phyloP scores from a whole-genome alignment of 2,888 invertebrate species.

The Xanthia icteritia region DNA sequence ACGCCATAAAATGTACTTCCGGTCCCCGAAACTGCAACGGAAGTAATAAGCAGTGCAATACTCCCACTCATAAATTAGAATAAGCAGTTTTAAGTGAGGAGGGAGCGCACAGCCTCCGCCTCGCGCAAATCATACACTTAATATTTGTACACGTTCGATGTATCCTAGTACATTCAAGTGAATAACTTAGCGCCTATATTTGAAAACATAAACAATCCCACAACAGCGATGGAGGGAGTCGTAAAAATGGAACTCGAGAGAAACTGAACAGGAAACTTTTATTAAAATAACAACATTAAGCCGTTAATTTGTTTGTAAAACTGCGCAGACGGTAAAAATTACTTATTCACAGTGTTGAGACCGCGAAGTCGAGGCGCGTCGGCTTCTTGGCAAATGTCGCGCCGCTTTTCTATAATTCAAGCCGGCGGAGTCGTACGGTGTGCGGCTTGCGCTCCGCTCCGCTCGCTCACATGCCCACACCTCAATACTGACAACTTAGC shows the following conservation, averaged over 20 bases:
- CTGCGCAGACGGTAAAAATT: constrained; percentile 89
- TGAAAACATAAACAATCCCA: constrained; percentile 83
- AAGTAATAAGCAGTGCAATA: constrained; percentile 89
- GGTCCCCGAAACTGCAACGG: constrained; percentile 87
- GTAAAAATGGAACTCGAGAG: constrained; percentile 85
- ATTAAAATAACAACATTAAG: constrained; percentile 89
- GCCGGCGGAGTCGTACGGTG: constrained; percentile 63
- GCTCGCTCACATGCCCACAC: constrained; percentile 33
- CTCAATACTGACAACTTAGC: constrained; percentile 40
- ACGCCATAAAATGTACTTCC: constrained; percentile 88
- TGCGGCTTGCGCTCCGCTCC: constrained; percentile 22
- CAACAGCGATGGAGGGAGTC: constrained; percentile 81
- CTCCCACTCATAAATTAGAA: constrained; percentile 87
- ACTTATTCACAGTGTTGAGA: constrained; percentile 87
- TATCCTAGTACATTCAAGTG: constrained; percentile 50
- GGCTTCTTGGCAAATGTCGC: constrained; percentile 82
- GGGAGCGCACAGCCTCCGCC: constrained; percentile 73
- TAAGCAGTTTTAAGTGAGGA: constrained; percentile 87
- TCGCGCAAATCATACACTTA: constrained; percentile 69
- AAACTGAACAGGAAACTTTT: constrained; percentile 86
- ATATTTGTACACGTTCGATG: constrained; percentile 60
- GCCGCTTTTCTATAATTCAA: constrained; percentile 86
- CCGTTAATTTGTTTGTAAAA: constrained; percentile 90
- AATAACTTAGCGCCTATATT: constrained; percentile 72
- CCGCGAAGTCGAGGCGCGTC: constrained; percentile 78